Conservation (phyloP, 2,888 invertebrate species). For the Fabriciana adippe region DNA sequence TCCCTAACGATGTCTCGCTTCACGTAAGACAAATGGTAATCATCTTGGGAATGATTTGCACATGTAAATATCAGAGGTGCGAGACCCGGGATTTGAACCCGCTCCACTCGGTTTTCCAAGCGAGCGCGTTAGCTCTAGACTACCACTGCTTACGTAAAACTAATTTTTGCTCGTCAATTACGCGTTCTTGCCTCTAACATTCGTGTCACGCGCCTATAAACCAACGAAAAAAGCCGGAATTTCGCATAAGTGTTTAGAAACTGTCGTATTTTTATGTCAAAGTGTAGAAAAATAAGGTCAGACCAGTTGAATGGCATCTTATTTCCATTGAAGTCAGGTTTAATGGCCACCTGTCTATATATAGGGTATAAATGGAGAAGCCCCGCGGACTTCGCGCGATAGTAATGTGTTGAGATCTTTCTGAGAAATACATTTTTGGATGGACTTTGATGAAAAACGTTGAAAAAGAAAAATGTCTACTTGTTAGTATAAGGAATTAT, state of each 20-base stretch:
- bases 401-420: conserved; percentile 30
- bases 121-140: not conserved
- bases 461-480: too few species aligned
- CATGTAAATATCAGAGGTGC: too few species aligned
- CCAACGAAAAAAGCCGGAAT: conserved; percentile 8
- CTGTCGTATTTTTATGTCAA: conserved; percentile 36
- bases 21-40: too few species aligned
- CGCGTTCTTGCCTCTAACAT: conserved; percentile 8
- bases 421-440: conserved; percentile 21
- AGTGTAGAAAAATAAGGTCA: conserved; percentile 39
- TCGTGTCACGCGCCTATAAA: conserved; percentile 10
- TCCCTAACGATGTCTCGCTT: too few species aligned
- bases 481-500: too few species aligned
- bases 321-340: conserved; percentile 37
- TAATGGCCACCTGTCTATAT: conserved; percentile 40
- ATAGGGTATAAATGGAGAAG: conserved; percentile 38
- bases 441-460: conserved; percentile 18
- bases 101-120: too few species aligned
- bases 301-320: conserved; percentile 40
- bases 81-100: too few species aligned
- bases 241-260: conserved; percentile 32
- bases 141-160: not conserved
- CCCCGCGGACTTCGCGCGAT: conserved; percentile 32
- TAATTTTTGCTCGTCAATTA: conserved; percentile 17
- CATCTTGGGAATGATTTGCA: too few species aligned